These are phyloP conservation scores for Philotrypesis tridentata DNA, from an alignment of 1,140 invertebrate species.

Conservation along the genomic window DNA sequence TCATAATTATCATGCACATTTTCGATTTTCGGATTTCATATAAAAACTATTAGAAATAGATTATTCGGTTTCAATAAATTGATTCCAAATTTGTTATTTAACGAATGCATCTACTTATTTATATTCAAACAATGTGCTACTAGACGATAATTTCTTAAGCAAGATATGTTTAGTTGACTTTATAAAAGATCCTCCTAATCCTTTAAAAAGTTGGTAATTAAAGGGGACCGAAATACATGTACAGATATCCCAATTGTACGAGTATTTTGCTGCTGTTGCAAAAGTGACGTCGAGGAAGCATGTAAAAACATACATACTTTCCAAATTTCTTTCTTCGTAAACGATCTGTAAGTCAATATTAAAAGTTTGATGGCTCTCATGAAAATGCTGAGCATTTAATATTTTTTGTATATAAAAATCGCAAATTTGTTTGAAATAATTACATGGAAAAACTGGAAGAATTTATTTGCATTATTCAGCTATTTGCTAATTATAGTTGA, in stretches of 20 bases:
- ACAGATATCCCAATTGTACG: conserved; percentile 28
- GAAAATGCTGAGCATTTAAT: conserved; percentile 36
- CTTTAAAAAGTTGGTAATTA: conserved; percentile 39
- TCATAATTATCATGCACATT: conserved; percentile 25
- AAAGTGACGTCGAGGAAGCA: conserved; percentile 7
- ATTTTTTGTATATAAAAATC: conserved; percentile 45
- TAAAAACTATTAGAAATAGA: neutral
- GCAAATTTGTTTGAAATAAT: conserved; percentile 21
- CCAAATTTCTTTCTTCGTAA: neutral
- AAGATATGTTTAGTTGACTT: conserved; percentile 6
- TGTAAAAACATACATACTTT: conserved; percentile 17
- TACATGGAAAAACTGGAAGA: conserved; percentile 9
- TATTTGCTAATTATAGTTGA: conserved; percentile 38
- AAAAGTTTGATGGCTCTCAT: conserved; percentile 40
- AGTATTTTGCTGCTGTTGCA: conserved; percentile 28
- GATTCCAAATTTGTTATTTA: conserved; percentile 23
- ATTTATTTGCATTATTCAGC: conserved; percentile 33
- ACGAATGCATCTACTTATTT: neutral
- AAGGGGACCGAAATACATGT: conserved; percentile 37
- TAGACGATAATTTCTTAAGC: conserved; percentile 13
- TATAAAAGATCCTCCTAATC: conserved; percentile 14
- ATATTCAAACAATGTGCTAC: conserved; percentile 18
- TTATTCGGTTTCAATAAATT: neutral
- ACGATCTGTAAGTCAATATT: conserved; percentile 20
- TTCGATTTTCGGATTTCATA: neutral